Evolutionary conservation across 2,888 invertebrate genomes (phyloP).

Genomic region (Theodoxus fluviatilis): DNA sequence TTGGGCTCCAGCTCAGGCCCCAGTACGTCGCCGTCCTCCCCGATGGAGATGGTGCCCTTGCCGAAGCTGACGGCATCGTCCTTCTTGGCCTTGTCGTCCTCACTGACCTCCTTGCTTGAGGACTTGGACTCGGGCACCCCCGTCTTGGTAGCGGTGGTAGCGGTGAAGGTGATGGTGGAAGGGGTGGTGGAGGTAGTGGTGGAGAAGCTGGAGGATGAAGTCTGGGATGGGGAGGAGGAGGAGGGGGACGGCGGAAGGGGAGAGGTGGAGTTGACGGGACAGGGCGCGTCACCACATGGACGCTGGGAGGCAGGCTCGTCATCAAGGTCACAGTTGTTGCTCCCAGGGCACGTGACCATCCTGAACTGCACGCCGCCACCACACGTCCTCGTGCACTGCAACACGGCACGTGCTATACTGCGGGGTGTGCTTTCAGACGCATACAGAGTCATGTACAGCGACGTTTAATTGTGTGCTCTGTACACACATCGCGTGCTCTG

Average conservation of each 20-base stretch:
- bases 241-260: background rate
- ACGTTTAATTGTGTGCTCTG: too few relatives aligned
- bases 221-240: background rate
- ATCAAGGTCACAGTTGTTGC: slow-evolving; percentile 45
- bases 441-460: too few relatives aligned
- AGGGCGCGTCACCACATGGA: slow-evolving; percentile 39
- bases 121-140: background rate
- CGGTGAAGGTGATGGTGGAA: slow-evolving; percentile 17
- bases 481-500: too few relatives aligned
- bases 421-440: too few relatives aligned
- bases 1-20: too few relatives aligned
- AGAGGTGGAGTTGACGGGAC: slow-evolving; percentile 30
- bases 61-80: background rate
- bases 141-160: slow-evolving; percentile 2
- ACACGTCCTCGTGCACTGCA: slow-evolving; percentile 62
- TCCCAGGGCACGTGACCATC: slow-evolving; percentile 60
- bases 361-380: slow-evolving; percentile 64
- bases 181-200: slow-evolving; percentile 17
- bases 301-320: slow-evolving; percentile 42
- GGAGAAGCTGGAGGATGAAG: slow-evolving; percentile 25
- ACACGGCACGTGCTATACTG: slow-evolving; percentile 24
- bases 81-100: slow-evolving; percentile 7
- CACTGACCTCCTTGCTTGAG: slow-evolving; percentile 24
- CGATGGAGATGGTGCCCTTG: background rate
- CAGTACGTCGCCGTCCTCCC: slow-evolving; percentile 1